Base-by-base conservation (phyloP, 2,888 invertebrate genomes). In the Lasioglossum marginatum region DNA sequence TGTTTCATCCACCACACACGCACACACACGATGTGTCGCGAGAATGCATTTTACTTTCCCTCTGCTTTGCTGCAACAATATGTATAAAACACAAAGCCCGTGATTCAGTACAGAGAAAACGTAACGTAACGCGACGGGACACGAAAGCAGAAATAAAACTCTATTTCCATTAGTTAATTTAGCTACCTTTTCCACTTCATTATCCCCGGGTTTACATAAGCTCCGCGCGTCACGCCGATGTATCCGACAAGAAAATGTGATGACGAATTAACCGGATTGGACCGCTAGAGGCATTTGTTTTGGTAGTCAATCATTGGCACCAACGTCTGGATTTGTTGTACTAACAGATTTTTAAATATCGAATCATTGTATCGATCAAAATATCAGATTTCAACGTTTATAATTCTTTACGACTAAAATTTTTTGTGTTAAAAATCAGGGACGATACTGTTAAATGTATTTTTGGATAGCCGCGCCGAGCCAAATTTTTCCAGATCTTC, bases 91-190 rank as follows among this genome's bases (percentile, higher is more conserved):
- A 23, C 34, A 34, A 34, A 23, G 66, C 23, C 66, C 34, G 34
- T 37, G 66, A 23, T 66, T 66, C 66, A 1, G 34, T 16, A 66
- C 19, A 34, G 34, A 23, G 66, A 34, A 34, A n/a, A n/a, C n/a
- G n/a, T n/a, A 34, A 66, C 8, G 63, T 63, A 16, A 34, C 66
- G 34, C 66, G 34, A 34, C 66, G 66, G 66, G 19, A 31, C 66
- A 66, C 66, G 27, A 31, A 19, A 8, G 34, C 19, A 66, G 31
- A 66, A 31, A 66, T 66, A 66, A 34, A 34, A 31, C 66, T 34
- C 66, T 23, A 23, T 66, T 37, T 66, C 66, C 66, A 66, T 66
- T 37, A 37, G 23, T 34, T 37, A 66, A 66, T 66, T 66, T 66
- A 66, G 34, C 31, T 37, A 23, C 34, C 34, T 66, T 34, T 66